Evolutionary conservation across 2,113 vertebrate genomes (phyloP).

Genomic region (Bothrops jararaca): DNA sequence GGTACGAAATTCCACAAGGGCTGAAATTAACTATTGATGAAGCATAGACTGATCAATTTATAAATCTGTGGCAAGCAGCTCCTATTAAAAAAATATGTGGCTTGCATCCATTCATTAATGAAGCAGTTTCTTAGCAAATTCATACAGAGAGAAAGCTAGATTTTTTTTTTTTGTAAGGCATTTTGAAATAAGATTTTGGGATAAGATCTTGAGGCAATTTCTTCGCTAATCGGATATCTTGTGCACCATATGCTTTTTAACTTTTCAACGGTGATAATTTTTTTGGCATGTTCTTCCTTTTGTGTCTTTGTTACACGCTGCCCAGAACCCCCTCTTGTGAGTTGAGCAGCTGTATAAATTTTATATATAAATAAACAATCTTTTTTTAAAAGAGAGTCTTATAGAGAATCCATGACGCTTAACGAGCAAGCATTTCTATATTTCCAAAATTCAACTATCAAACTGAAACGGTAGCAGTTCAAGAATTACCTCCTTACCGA

Average conservation of each 20-base stretch:
- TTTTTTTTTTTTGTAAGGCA: background rate
- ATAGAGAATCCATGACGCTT: background rate
- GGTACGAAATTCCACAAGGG: slow-evolving; percentile 41
- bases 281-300: background rate
- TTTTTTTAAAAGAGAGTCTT: background rate
- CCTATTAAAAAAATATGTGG: slow-evolving; percentile 12
- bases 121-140: slow-evolving; percentile 7
- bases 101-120: slow-evolving; percentile 17
- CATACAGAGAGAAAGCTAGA: background rate
- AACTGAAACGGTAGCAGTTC: background rate
- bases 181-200: slow-evolving; percentile 1
- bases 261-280: background rate
- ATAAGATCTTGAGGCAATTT: background rate
- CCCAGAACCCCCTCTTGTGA: background rate
- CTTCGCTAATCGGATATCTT: background rate
- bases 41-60: slow-evolving; percentile 14
- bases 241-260: background rate
- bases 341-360: background rate
- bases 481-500: background rate
- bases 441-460: background rate
- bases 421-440: background rate
- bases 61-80: slow-evolving; percentile 22
- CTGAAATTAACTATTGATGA: slow-evolving; percentile 6
- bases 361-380: background rate
- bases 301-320: background rate